phyloP scores from a whole-genome alignment of 1,140 invertebrate species.

The Hylaeus anthracinus region DNA sequence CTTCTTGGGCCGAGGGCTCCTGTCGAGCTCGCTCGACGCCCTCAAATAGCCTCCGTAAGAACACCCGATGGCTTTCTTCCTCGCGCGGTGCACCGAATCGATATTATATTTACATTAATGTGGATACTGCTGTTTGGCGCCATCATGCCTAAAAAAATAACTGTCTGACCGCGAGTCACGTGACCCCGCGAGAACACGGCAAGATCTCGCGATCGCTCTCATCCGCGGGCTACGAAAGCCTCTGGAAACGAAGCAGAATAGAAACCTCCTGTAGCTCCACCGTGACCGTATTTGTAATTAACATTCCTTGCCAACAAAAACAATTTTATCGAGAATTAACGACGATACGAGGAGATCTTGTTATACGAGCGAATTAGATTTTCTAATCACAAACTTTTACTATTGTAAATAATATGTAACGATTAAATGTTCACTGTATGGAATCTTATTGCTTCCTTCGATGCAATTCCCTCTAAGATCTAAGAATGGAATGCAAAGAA shows the following conservation, averaged over 20 bases:
- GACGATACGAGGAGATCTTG: too few species aligned
- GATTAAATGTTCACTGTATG: not conserved
- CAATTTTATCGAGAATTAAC: not conserved
- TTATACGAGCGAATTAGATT: not conserved
- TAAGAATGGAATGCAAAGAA: not conserved
- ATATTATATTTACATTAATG: slow-evolving; percentile 79
- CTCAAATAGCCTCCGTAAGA: slow-evolving; percentile 55
- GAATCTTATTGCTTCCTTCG: not conserved
- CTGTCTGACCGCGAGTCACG: slow-evolving; percentile 81
- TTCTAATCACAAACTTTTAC: not conserved
- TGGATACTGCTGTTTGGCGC: slow-evolving; percentile 82
- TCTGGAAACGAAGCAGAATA: slow-evolving; percentile 30
- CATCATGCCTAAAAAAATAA: slow-evolving; percentile 83
- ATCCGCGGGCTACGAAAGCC: slow-evolving; percentile 4
- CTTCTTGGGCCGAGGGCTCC: slow-evolving; percentile 59
- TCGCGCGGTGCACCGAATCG: slow-evolving; percentile 69
- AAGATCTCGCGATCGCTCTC: slow-evolving; percentile 72
- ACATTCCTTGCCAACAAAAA: too few species aligned
- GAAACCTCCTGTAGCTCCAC: not conserved
- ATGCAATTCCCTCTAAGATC: not conserved
- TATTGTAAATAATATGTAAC: not conserved
- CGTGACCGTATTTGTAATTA: not conserved
- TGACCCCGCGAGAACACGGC: slow-evolving; percentile 73
- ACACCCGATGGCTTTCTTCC: slow-evolving; percentile 57
- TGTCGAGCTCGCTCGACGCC: slow-evolving; percentile 56